These are phyloP conservation scores for Plagiodera versicolora DNA, from an alignment of 2,888 invertebrate species.

Conservation along the genomic window DNA sequence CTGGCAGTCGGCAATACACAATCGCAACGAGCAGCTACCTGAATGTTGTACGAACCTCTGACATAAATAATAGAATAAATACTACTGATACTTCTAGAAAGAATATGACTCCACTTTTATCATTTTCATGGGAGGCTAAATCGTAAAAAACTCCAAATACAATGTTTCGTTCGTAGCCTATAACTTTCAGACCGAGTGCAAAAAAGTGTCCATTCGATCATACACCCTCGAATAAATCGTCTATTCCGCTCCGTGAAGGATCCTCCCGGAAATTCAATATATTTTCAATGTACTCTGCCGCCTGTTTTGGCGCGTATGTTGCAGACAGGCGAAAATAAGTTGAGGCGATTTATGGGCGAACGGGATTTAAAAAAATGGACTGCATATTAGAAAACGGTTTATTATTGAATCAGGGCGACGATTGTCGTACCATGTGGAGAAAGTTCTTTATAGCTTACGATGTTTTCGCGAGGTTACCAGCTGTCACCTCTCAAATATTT, in stretches of 20 bases:
- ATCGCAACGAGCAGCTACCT: no score
- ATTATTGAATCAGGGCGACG: background rate
- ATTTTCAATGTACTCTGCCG: conserved; percentile 15
- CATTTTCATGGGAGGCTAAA: no score
- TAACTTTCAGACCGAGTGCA: background rate
- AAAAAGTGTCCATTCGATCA: background rate
- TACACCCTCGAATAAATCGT: conserved; percentile 10
- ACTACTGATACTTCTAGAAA: no score
- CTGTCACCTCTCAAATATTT: background rate
- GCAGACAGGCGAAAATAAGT: conserved; percentile 23
- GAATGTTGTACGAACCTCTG: no score
- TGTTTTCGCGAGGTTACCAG: background rate
- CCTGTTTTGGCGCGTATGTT: conserved; percentile 20
- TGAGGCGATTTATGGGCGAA: conserved; percentile 16
- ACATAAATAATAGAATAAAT: no score
- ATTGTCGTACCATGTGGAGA: background rate
- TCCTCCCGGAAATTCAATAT: conserved; percentile 1
- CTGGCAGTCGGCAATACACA: no score
- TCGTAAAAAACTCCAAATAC: no score
- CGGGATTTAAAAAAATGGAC: background rate
- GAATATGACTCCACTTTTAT: no score
- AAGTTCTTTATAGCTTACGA: background rate
- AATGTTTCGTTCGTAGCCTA: background rate
- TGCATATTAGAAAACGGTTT: background rate
- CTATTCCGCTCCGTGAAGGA: background rate